These are phyloP conservation scores for Clarias batrachus DNA, from an alignment of 2,113 vertebrate genomes.

Conservation along the genomic window DNA sequence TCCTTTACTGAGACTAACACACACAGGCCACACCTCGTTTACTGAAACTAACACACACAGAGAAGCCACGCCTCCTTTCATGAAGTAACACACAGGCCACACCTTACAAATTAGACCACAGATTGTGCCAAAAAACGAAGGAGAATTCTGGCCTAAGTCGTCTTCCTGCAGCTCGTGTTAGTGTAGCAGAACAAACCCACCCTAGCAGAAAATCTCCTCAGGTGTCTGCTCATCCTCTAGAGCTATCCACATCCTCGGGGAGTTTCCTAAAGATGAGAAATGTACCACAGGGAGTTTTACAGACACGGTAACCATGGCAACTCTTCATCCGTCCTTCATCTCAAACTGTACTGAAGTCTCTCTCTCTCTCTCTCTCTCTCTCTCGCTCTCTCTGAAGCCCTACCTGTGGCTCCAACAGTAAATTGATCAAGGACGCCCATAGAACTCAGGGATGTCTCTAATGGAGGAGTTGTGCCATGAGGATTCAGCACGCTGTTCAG, in stretches of 20 bases:
- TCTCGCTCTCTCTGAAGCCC: background rate
- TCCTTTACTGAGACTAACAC: no score
- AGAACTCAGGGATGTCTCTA: background rate
- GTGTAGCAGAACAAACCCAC: conserved; percentile 16
- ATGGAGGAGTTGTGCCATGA: background rate
- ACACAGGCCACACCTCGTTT: no score
- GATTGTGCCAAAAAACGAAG: no score
- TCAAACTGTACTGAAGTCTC: conserved; percentile 4
- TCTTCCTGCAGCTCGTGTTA: background rate
- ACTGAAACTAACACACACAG: no score
- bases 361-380: conserved; percentile 14
- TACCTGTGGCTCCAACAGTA: conserved; percentile 10
- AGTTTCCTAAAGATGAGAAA: conserved; percentile 27
- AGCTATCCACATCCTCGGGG: conserved; percentile 20
- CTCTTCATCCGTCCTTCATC: background rate
- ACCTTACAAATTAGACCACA: background rate
- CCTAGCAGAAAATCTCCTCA: conserved; percentile 16
- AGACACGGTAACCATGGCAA: conserved; percentile 25
- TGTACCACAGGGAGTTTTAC: conserved; percentile 3
- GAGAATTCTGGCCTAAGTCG: background rate
- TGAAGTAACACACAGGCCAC: no score
- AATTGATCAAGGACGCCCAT: conserved; percentile 1
- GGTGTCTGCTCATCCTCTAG: conserved; percentile 17
- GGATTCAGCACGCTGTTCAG: background rate
- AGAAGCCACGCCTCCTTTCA: no score